Evolutionary conservation across 2,797 vertebrate species (phyloP), one percentile per base, ranked within the genome.

Genomic region (Gambelia wislizenii): DNA sequence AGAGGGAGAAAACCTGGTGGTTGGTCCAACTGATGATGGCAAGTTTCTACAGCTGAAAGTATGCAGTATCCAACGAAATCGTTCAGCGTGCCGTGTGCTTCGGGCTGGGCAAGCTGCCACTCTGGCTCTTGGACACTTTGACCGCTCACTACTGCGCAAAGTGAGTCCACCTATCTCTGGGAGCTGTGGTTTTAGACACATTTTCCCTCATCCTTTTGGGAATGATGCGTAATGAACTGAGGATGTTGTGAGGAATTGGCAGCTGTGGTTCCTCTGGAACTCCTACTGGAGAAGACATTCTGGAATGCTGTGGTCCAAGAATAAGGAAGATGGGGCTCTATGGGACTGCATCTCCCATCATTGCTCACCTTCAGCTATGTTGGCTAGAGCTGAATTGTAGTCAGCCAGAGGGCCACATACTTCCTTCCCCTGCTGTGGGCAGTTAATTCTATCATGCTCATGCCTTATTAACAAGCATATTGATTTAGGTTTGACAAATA

Each of bases 61-160:
- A 0, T 98, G 98, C 95, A 99, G 99, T 91, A 99, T 99, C 95
- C 99, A 99, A 90, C 98, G 99, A 90, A 99, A 99, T 95, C 98
- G 99, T 90, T 99, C 99, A 0, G 98, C 98, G 0, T 99, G 99
- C 92, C 97, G 99, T 0, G 98, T 99, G 49, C 98, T 99, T 83
- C 96, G 98, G 76, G 99, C 99, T 0, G 99, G 99, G 67, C 99
- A 99, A 96, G 99, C 99, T 8, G 99, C 99, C 64, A 99, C 99
- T 0, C 95, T 99, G 22, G 99, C 99, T 12, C 97, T 99, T 0
- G 98, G 98, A 0, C 95, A 98, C 89, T 99, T 99, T 0, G 98
- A 99, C 95, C 98, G 99, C 20, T 98, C 98, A 0, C 95, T 99
- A 56, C 97, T 99, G 86, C 98, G 99, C 84, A 99, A 99, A 98